Evolutionary conservation across 1,140 invertebrate species (phyloP), one percentile per base, ranked within the genome.

Genomic region (Cydia splendana): DNA sequence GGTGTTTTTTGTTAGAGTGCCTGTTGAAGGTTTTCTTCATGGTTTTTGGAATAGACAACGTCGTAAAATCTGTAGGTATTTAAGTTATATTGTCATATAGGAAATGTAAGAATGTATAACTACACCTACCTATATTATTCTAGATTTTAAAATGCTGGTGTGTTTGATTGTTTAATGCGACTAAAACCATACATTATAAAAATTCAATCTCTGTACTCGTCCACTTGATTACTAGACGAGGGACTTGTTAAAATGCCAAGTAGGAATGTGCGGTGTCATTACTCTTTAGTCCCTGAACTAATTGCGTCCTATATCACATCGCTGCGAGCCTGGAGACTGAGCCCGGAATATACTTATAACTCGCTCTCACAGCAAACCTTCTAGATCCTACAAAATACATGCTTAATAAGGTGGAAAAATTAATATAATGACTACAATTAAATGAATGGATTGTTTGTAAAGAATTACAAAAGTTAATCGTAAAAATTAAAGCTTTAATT

Each of bases 211-310:
- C 57, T 24, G 57, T 24, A 24, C 57, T 10, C 9, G 20, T 9
- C 12, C 18, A 62, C 10, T 62, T 62, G 57, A 62, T 62, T 20
- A 62, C 24, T 10, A 62, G 20, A 24, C 20, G 20, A 24, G 18
- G 15, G 18, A 24, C 53, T 20, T 62, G 57, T 62, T 62, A 62
- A 45, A 62, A n/a, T 62, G 57, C 18, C 57, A 20, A 24, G 57
- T 12, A 62, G 57, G 57, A 62, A 67, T 78, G 75, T 73, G 77
- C 75, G 51, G 30, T 78, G 78, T 77, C 81, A 82, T 82, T 80
- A 85, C 73, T 78, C 62, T 77, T 84, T 84, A 79, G 78, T 80
- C 77, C 67, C 73, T 78, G 53, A 76, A 79, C 77, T 79, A 82
- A 84, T 81, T 78, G 80, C 76, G 79, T 75, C 79, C 75, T 79